Evolutionary conservation across 1,140 invertebrate genomes (phyloP), one percentile per base, ranked within the genome.

Genomic region (Elysia chlorotica): DNA sequence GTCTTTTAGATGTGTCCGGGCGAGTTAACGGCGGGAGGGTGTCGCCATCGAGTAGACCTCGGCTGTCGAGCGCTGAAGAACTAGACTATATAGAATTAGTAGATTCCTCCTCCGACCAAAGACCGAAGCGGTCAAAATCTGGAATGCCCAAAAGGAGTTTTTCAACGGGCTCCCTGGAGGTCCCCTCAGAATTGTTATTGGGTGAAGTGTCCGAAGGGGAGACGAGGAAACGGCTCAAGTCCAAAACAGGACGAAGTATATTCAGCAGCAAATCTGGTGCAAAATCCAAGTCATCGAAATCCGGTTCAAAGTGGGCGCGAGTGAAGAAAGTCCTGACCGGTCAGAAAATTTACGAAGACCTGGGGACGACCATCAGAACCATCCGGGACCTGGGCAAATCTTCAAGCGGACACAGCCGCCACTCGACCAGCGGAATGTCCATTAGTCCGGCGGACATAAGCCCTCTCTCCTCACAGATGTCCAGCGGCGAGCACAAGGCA

Each of bases 301-400:
- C n/a, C n/a, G 76, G 78, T 71, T 83, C 83, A 6, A 86, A 85
- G 72, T 86, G 85, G 85, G 79, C 81, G 6, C 79, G 81, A 68
- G 82, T 86, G 36, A 86, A 85, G 59, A 86, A 84, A 76, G 82
- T 85, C 19, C 69, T 85, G 75, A 81, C 80, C 1, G 79, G 80
- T 38, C 80, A 84, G 62, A 81, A 81, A 63, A 53, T 78, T 38
- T 79, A 79, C 61, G 82, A 85, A 56, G 79, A 81, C 66, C 73
- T 82, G 63, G 79, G 78, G 53, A 79, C 79, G 65, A 80, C 80
- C 54, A 71, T 82, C 14, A 79, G 77, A 76, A 78, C 81, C 21
- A 74, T 81, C 10, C 79, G 78, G 41, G 79, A 80, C 41, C 68
- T 82, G 30, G 77, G 78, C 30, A 77, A 74, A 65, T 76, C 77